phyloP scores from a whole-genome alignment of 2,888 invertebrate species.

The Acronicta alni region DNA sequence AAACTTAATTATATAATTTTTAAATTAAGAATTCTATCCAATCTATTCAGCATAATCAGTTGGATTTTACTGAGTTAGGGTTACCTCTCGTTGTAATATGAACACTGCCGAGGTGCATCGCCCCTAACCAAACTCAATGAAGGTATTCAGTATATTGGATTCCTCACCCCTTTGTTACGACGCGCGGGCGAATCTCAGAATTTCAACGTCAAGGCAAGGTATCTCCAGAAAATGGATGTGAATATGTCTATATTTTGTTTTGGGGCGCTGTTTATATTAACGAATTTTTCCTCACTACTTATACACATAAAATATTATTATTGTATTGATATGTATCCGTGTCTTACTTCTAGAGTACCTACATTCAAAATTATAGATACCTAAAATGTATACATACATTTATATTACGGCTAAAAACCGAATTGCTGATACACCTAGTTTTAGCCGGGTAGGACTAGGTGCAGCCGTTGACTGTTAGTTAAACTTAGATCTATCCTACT shows the following conservation, averaged over 20 bases:
- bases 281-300: too few relatives aligned
- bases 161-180: conserved; percentile 47
- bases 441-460: too few relatives aligned
- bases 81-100: conserved; percentile 21
- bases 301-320: too few relatives aligned
- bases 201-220: conserved; percentile 27
- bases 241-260: conserved; percentile 21
- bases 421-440: too few relatives aligned
- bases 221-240: conserved; percentile 24
- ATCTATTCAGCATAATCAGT: not conserved
- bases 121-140: conserved; percentile 47
- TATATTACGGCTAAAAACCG: too few relatives aligned
- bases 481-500: too few relatives aligned
- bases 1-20: not conserved
- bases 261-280: not conserved
- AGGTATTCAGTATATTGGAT: conserved; percentile 59
- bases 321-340: too few relatives aligned
- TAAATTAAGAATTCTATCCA: not conserved
- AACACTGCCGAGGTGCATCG: conserved; percentile 33
- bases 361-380: too few relatives aligned
- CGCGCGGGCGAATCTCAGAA: conserved; percentile 28
- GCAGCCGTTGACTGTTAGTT: too few relatives aligned
- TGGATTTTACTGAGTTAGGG: not conserved
- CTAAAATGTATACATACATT: too few relatives aligned
- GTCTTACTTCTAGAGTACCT: too few relatives aligned